Evolutionary conservation across 2,797 vertebrate species (phyloP).

Genomic region (Pipistrellus nathusii): DNA sequence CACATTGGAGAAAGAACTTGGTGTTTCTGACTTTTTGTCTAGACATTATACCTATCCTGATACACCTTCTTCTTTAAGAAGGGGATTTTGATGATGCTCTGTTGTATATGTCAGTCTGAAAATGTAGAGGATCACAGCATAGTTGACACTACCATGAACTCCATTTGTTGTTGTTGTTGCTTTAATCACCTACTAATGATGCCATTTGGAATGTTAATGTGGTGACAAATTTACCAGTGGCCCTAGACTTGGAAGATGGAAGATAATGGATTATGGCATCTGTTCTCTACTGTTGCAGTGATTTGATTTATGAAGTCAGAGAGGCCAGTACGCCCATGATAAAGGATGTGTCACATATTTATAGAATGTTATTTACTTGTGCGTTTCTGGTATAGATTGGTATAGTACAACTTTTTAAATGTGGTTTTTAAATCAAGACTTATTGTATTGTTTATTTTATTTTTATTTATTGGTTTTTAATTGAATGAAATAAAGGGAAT

Average conservation of each 20-base stretch:
- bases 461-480: conserved; percentile 55
- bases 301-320: conserved; percentile 15
- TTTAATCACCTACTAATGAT: conserved; percentile 23
- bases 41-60: conserved; percentile 36
- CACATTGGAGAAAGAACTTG: conserved; percentile 69
- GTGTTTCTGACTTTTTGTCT: neutral
- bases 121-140: conserved; percentile 5
- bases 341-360: neutral
- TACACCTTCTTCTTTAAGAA: conserved; percentile 72
- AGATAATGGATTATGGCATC: neutral
- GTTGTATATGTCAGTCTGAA: conserved; percentile 64
- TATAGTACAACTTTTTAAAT: neutral
- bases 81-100: neutral
- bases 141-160: neutral
- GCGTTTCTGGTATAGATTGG: neutral
- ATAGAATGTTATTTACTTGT: neutral
- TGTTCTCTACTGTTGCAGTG: neutral
- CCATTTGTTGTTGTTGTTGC: conserved; percentile 15
- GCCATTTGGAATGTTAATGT: neutral
- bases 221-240: conserved; percentile 47
- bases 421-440: conserved; percentile 20
- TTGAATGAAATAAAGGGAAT: conserved; percentile 5
- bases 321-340: neutral
- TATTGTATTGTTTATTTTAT: neutral
- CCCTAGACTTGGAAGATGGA: conserved; percentile 43